Percentiles rank a stretch among this genome's conserved stretches.
phyloP scores from a whole-genome alignment of 2,113 vertebrate genomes.

The Gallinago jamesoni region DNA sequence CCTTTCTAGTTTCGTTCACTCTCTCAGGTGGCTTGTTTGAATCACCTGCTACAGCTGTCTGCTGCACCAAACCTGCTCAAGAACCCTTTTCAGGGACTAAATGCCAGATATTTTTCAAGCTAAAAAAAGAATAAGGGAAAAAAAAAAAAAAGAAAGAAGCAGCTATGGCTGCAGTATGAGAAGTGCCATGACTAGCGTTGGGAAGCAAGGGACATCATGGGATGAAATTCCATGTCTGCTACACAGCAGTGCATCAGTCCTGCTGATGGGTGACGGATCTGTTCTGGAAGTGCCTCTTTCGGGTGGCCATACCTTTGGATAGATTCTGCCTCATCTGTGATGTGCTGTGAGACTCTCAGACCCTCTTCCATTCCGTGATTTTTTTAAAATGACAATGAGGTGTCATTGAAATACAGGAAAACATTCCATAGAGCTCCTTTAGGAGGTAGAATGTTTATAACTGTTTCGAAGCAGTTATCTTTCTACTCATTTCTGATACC shows the following conservation, averaged over 20 bases:
- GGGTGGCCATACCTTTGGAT: background rate
- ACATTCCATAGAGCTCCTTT: background rate
- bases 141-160: background rate
- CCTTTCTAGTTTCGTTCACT: background rate
- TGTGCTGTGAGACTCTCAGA: background rate
- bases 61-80: background rate
- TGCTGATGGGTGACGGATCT: background rate
- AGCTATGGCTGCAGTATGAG: background rate
- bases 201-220: background rate
- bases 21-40: background rate
- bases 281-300: accelerated
- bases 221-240: background rate
- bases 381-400: background rate
- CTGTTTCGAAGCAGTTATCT: background rate
- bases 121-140: background rate
- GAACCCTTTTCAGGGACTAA: background rate
- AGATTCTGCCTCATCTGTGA: background rate
- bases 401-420: background rate
- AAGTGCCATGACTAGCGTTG: background rate
- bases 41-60: background rate
- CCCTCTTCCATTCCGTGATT: accelerated
- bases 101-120: background rate
- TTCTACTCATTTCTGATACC: background rate
- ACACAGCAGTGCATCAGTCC: accelerated
- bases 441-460: background rate